Conservation (phyloP, 1,140 invertebrate genomes). For the Cephus cinctus region DNA sequence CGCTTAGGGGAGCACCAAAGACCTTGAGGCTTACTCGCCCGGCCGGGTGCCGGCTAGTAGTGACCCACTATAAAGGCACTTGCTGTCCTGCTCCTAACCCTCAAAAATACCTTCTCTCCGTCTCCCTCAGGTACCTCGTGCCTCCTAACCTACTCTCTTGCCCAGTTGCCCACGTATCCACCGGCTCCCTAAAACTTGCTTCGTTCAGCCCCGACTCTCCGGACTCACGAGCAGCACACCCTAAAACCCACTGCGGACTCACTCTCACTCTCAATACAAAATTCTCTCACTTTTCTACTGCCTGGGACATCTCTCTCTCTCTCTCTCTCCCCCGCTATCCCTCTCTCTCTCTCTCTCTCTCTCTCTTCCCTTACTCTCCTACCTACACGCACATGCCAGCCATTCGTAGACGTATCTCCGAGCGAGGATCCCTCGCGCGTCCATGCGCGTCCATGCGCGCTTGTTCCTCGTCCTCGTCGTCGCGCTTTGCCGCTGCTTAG, state of each 20-base stretch:
- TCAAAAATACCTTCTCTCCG: constrained; percentile 32
- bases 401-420: too few relatives aligned
- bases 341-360: constrained; percentile 10
- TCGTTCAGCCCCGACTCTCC: constrained; percentile 27
- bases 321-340: constrained; percentile 8
- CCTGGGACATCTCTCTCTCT: too few relatives aligned
- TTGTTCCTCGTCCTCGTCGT: not conserved
- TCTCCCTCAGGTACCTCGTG: constrained; percentile 44
- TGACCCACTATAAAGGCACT: constrained; percentile 58
- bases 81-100: constrained; percentile 46
- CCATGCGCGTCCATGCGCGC: not conserved
- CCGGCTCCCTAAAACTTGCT: constrained; percentile 39
- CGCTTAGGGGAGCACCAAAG: constrained; percentile 26
- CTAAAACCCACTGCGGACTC: too few relatives aligned
- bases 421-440: not conserved
- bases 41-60: constrained; percentile 49
- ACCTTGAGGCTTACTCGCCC: constrained; percentile 32
- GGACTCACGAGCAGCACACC: too few relatives aligned
- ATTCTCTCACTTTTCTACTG: too few relatives aligned
- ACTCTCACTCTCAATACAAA: too few relatives aligned
- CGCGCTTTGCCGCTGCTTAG: constrained; percentile 21
- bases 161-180: constrained; percentile 39
- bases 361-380: too few relatives aligned
- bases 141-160: constrained; percentile 54
- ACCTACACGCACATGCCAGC: constrained; percentile 4